A percentile compares a stretch with the other conserved stretches of the same genome.
Evolutionary conservation across 2,113 vertebrate species (phyloP).

Genomic region (Ailuropoda melanoleuca): DNA sequence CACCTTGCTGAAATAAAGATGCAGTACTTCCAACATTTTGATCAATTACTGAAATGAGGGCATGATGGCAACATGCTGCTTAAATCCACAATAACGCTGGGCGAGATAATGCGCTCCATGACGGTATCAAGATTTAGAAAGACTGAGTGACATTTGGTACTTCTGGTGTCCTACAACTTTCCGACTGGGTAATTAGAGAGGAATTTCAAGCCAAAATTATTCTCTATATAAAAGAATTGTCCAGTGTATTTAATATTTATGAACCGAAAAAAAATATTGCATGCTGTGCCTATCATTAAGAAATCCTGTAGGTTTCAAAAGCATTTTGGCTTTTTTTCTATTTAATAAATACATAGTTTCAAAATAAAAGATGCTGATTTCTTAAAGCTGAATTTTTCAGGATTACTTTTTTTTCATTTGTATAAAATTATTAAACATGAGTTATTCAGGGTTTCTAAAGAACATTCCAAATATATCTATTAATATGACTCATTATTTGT

Average conservation of each 20-base stretch:
- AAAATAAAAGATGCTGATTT: neutral
- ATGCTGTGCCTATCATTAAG: neutral
- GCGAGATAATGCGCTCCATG: neutral
- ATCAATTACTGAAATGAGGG: neutral
- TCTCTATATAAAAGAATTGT: neutral
- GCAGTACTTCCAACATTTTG: neutral
- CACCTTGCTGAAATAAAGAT: neutral
- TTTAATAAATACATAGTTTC: neutral
- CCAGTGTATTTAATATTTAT: neutral
- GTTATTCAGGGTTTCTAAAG: slow-evolving; percentile 8
- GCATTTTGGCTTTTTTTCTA: neutral
- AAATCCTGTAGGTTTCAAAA: neutral
- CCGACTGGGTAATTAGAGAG: neutral
- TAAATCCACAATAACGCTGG: neutral
- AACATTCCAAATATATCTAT: slow-evolving; percentile 11
- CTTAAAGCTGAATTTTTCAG: neutral
- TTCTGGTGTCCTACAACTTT: neutral
- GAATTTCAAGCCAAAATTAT: neutral
- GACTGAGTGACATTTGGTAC: neutral
- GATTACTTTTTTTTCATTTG: neutral
- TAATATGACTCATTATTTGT: slow-evolving; percentile 21
- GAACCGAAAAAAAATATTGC: neutral
- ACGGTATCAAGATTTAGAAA: neutral
- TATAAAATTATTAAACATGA: neutral
- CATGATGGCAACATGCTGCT: neutral